phyloP scores from a whole-genome alignment of 2,888 invertebrate species.

The Abrostola tripartita region DNA sequence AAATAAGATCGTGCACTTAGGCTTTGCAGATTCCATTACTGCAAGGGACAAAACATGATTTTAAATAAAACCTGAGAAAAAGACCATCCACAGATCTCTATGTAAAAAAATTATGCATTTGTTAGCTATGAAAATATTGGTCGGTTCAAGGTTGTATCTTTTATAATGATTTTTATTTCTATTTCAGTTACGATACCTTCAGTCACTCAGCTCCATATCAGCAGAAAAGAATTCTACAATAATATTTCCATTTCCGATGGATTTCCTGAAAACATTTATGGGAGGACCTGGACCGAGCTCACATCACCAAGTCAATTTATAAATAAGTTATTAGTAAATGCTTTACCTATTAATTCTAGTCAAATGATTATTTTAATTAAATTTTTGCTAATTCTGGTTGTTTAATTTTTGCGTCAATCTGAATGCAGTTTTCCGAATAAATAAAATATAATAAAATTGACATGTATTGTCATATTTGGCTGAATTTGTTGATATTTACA shows the following conservation, averaged over 20 bases:
- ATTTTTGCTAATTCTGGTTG: conserved; percentile 3
- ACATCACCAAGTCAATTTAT: conserved; percentile 54
- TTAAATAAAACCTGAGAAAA: too few species aligned
- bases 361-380: conserved; percentile 32
- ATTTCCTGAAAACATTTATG: conserved; percentile 89
- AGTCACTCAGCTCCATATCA: conserved; percentile 96
- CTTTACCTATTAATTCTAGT: conserved; percentile 35
- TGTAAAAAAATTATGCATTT: background rate
- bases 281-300: conserved; percentile 68
- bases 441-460: conserved; percentile 9
- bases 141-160: too few species aligned
- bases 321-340: conserved; percentile 18
- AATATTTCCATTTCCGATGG: conserved; percentile 97
- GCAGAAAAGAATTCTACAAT: conserved; percentile 98
- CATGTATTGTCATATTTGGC: conserved; percentile 18
- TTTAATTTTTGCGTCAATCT: conserved; percentile 6
- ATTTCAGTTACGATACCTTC: conserved; percentile 94
- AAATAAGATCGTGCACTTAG: too few species aligned
- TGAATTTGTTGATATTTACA: background rate
- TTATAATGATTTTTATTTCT: too few species aligned
- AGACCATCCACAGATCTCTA: background rate
- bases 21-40: too few species aligned
- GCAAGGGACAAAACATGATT: too few species aligned
- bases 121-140: too few species aligned
- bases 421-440: conserved; percentile 8